These are phyloP conservation scores for Drosophila carrolli DNA, from an alignment of 1,140 invertebrate genomes.

Conservation along the genomic window DNA sequence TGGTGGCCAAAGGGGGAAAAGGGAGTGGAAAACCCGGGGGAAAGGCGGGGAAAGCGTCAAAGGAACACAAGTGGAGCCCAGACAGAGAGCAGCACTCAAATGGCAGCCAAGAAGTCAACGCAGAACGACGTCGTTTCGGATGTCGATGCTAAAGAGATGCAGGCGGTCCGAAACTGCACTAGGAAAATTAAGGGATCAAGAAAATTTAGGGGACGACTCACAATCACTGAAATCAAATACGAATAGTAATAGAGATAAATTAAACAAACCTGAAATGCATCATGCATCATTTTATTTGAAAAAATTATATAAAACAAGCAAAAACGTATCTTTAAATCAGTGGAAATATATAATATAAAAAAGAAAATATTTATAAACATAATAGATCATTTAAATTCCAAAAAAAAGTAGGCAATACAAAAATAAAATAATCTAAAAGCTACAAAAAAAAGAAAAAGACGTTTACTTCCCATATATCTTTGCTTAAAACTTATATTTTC, in stretches of 20 bases:
- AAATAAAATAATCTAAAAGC: no score
- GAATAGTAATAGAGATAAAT: not conserved
- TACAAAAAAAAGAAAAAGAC: no score
- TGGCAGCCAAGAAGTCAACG: slow-evolving; percentile 66
- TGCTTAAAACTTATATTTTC: no score
- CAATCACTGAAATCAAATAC: not conserved
- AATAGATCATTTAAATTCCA: no score
- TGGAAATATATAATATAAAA: no score
- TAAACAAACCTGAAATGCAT: not conserved
- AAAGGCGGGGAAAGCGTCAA: not conserved
- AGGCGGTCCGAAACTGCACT: slow-evolving; percentile 42
- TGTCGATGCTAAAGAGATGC: slow-evolving; percentile 73
- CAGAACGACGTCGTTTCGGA: slow-evolving; percentile 42
- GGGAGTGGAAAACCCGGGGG: not conserved
- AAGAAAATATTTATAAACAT: no score
- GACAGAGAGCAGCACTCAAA: slow-evolving; percentile 56
- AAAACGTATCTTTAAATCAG: no score
- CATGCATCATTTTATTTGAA: no score
- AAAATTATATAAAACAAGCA: no score
- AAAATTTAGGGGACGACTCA: not conserved
- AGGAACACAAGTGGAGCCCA: slow-evolving; percentile 31
- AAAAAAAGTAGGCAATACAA: no score
- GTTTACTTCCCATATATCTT: no score
- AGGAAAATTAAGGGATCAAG: slow-evolving; percentile 3
- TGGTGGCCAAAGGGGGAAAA: not conserved